phyloP scores from a whole-genome alignment of 2,797 vertebrate species.

The Pelobates cultripes region DNA sequence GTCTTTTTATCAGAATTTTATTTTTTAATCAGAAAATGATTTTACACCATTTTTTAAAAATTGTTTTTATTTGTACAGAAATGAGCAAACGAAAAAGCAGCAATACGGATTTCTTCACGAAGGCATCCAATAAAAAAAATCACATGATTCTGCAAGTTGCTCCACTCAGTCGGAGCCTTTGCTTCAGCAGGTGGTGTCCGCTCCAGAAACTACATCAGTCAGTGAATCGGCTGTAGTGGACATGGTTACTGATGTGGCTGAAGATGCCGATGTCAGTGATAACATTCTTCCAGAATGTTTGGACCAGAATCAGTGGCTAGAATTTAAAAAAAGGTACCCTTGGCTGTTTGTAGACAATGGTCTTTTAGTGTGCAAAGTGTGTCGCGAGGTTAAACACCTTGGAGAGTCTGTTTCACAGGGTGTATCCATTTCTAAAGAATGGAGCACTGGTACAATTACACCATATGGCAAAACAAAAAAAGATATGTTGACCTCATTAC shows the following conservation, averaged over 20 bases:
- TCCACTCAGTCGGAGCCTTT: constrained; percentile 1
- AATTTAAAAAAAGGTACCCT: background rate
- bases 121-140: too few relatives aligned
- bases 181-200: background rate
- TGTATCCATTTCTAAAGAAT: too few relatives aligned
- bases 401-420: too few relatives aligned
- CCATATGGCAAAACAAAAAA: too few relatives aligned
- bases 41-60: too few relatives aligned
- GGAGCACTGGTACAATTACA: too few relatives aligned
- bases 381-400: constrained; percentile 11
- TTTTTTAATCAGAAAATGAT: too few relatives aligned
- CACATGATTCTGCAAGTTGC: constrained; percentile 14
- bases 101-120: too few relatives aligned
- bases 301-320: constrained; percentile 11
- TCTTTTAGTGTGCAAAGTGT: constrained; percentile 8
- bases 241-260: background rate
- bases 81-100: too few relatives aligned
- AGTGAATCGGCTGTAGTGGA: background rate
- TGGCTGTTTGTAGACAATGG: background rate
- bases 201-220: background rate
- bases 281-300: background rate
- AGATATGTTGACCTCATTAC: too few relatives aligned
- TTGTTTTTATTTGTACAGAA: too few relatives aligned
- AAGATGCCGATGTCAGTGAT: background rate
- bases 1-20: too few relatives aligned